Percentiles rank a stretch among this genome's conserved stretches.
Evolutionary conservation across 1,140 invertebrate species (phyloP).

Genomic region (Drosophila burlai): DNA sequence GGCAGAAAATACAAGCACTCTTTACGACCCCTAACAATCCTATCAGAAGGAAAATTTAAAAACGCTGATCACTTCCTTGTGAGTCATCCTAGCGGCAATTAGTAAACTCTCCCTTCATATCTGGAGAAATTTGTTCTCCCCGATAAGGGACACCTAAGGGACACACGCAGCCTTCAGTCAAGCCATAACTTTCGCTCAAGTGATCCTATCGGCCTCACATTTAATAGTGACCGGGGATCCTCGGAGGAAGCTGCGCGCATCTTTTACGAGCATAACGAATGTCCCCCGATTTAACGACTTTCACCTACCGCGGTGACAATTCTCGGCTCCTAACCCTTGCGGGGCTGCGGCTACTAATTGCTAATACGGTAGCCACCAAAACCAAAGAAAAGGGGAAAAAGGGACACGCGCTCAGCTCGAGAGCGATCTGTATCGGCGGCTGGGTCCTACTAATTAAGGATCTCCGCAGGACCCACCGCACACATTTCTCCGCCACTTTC

Average conservation of each 20-base stretch:
- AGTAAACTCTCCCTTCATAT: conserved; percentile 21
- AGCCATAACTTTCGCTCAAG: conserved; percentile 35
- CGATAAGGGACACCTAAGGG: conserved; percentile 29
- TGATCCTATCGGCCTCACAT: conserved; percentile 26
- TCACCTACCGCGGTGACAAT: conserved; percentile 67
- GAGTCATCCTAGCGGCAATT: conserved; percentile 33
- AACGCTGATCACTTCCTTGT: not conserved
- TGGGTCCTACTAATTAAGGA: conserved; percentile 48
- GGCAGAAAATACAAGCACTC: not conserved
- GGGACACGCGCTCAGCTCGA: conserved; percentile 36
- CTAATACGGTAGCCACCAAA: conserved; percentile 15
- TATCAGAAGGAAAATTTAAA: too few species aligned
- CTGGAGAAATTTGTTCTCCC: conserved; percentile 27
- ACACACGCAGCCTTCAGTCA: conserved; percentile 8
- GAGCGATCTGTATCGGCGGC: conserved; percentile 22
- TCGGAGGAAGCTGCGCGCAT: conserved; percentile 17
- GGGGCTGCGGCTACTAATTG: conserved; percentile 39
- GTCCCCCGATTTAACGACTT: conserved; percentile 54
- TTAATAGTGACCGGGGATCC: not conserved
- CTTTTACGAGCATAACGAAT: conserved; percentile 78
- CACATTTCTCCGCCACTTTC: not conserved
- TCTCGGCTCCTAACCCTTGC: conserved; percentile 59
- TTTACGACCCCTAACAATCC: not conserved
- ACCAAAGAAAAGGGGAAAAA: conserved; percentile 24
- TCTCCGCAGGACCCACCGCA: conserved; percentile 48